phyloP scores from a whole-genome alignment of 1,140 invertebrate genomes.

The Arion vulgaris region DNA sequence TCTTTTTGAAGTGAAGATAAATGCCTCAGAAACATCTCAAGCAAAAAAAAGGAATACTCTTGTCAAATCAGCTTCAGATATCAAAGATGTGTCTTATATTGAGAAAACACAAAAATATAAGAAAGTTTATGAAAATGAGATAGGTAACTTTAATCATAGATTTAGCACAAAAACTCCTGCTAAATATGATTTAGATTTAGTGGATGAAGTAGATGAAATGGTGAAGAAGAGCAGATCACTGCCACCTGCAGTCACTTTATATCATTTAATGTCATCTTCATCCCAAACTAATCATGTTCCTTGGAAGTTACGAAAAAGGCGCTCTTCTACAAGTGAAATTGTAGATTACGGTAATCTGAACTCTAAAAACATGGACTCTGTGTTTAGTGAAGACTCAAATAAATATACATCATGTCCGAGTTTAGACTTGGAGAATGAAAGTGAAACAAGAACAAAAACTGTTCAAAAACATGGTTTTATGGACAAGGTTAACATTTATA shows the following conservation, averaged over 20 bases:
- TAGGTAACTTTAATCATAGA: neutral
- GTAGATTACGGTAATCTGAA: too few species aligned
- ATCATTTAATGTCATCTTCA: neutral
- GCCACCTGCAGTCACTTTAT: neutral
- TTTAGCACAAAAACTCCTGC: neutral
- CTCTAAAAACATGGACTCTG: too few species aligned
- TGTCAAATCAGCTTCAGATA: neutral
- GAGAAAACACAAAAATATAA: neutral
- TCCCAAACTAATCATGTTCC: too few species aligned
- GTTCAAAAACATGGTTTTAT: neutral
- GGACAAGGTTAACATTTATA: neutral
- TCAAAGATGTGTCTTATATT: neutral
- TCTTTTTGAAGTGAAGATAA: neutral
- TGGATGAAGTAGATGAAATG: neutral
- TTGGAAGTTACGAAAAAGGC: too few species aligned
- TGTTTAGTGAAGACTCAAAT: too few species aligned
- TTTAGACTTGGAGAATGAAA: neutral
- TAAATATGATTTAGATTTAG: neutral
- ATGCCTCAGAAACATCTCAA: neutral
- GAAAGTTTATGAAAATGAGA: neutral
- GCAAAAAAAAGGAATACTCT: neutral
- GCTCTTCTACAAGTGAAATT: too few species aligned
- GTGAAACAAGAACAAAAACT: neutral
- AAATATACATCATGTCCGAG: too few species aligned
- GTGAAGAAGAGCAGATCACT: neutral